These are phyloP conservation scores for Enteromius thamalakanensis DNA, from an alignment of 2,797 vertebrate species.

Conservation along the genomic window DNA sequence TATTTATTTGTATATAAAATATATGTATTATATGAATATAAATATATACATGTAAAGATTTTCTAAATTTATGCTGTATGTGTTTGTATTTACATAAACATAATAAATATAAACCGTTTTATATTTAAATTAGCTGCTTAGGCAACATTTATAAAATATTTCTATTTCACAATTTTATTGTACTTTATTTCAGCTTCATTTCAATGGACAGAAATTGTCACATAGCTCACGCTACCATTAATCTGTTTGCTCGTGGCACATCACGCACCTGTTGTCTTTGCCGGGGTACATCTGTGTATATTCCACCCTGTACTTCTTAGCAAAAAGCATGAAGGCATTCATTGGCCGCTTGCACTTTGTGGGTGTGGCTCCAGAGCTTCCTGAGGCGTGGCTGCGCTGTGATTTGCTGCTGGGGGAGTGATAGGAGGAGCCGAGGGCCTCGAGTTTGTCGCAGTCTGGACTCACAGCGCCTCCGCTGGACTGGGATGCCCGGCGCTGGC, in stretches of 20 bases:
- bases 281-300: conserved; percentile 99
- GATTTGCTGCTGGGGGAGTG: conserved; percentile 85
- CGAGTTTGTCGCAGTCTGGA: conserved; percentile 89
- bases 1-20: no score
- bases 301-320: conserved; percentile 99
- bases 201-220: neutral
- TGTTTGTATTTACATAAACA: no score
- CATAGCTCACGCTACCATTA: neutral
- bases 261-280: conserved; percentile 96
- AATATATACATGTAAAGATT: no score
- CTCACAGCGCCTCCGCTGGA: conserved; percentile 87
- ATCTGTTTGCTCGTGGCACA: neutral
- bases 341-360: conserved; percentile 99
- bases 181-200: neutral
- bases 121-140: neutral
- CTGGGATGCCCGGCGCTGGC: conserved; percentile 92
- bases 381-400: conserved; percentile 89
- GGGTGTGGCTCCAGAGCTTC: conserved; percentile 88
- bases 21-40: no score
- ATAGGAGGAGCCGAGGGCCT: conserved; percentile 76
- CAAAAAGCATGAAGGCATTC: conserved; percentile 99
- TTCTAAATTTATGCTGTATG: no score
- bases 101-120: no score
- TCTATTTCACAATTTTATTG: neutral
- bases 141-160: neutral